A percentile compares a stretch with the other conserved stretches of the same genome.
Evolutionary conservation across 37 sponge, comb jelly and placozoan genomes (phyloP).

Genomic region (Dysidea cf. avara): DNA sequence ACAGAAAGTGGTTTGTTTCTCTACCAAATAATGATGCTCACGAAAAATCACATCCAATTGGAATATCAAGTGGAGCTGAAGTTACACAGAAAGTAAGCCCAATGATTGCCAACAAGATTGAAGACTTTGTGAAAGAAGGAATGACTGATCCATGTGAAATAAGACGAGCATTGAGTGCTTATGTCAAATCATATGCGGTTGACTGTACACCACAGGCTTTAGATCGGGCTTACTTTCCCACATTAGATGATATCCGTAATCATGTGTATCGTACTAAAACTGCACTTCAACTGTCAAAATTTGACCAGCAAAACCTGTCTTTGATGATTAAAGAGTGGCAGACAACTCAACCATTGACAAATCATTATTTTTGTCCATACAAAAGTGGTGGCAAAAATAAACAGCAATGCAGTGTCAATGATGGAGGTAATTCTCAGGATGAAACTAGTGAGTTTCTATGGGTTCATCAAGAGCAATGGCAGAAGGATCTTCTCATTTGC

Average conservation of each 20-base stretch:
- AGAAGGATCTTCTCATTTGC: slow-evolving; percentile 23
- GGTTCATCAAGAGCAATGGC: slow-evolving; percentile 57
- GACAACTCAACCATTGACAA: neutral
- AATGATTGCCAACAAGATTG: slow-evolving; percentile 21
- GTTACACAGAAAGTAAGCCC: slow-evolving; percentile 23
- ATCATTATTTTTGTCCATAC: slow-evolving; percentile 31
- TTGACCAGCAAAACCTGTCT: slow-evolving; percentile 23
- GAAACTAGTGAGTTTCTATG: neutral
- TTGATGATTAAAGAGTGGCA: slow-evolving; percentile 31
- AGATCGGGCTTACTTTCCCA: slow-evolving; percentile 23
- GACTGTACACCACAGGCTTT: neutral
- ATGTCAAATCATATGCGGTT: neutral
- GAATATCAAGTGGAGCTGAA: neutral
- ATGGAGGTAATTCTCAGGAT: too few relatives aligned
- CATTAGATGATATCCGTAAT: slow-evolving; percentile 26
- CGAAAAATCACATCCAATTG: slow-evolving; percentile 31
- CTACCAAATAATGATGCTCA: slow-evolving; percentile 34
- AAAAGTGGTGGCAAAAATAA: neutral
- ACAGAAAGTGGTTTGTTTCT: slow-evolving; percentile 22
- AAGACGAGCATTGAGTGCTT: neutral
- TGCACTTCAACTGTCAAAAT: slow-evolving; percentile 22
- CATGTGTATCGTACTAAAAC: slow-evolving; percentile 23
- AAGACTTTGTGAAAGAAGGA: slow-evolving; percentile 29
- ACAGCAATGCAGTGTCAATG: too few relatives aligned
- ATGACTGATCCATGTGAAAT: slow-evolving; percentile 27